A percentile compares a stretch with the other conserved stretches of the same genome.
These are phyloP conservation scores for Anhinga anhinga DNA, from an alignment of 2,113 vertebrate genomes.

Conservation along the genomic window DNA sequence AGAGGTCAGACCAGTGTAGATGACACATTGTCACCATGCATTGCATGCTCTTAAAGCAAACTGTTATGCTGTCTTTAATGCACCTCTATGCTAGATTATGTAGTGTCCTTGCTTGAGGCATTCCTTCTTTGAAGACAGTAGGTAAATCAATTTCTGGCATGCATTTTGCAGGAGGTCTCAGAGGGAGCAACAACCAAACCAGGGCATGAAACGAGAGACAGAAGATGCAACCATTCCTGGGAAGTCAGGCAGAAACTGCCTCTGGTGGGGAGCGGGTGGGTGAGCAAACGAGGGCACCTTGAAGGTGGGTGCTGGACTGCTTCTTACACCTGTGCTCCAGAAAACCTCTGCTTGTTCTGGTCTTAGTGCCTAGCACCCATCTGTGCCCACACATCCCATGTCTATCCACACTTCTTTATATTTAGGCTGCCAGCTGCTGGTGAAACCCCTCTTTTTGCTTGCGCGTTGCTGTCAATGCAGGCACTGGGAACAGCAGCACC, in stretches of 20 bases:
- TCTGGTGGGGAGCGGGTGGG: no score
- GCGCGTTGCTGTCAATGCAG: neutral
- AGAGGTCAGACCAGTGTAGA: neutral
- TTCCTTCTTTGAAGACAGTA: neutral
- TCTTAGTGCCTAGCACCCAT: no score
- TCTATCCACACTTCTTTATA: neutral
- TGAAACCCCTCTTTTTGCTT: neutral
- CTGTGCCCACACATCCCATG: neutral
- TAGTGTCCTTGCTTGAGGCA: neutral
- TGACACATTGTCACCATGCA: neutral
- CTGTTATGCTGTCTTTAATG: neutral
- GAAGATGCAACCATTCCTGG: neutral
- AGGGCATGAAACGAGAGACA: neutral
- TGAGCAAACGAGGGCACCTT: neutral
- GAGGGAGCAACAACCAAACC: neutral
- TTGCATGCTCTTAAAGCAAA: neutral
- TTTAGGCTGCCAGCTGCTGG: neutral
- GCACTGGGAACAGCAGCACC: neutral
- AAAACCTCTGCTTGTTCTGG: neutral
- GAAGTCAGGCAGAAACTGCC: accelerated
- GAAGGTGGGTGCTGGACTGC: neutral
- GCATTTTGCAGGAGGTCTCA: neutral
- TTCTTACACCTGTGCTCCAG: neutral
- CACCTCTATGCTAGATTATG: neutral
- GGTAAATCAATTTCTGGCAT: neutral